These are phyloP conservation scores for Lycocerus yunnanus DNA, from an alignment of 2,888 invertebrate genomes.

Conservation along the genomic window DNA sequence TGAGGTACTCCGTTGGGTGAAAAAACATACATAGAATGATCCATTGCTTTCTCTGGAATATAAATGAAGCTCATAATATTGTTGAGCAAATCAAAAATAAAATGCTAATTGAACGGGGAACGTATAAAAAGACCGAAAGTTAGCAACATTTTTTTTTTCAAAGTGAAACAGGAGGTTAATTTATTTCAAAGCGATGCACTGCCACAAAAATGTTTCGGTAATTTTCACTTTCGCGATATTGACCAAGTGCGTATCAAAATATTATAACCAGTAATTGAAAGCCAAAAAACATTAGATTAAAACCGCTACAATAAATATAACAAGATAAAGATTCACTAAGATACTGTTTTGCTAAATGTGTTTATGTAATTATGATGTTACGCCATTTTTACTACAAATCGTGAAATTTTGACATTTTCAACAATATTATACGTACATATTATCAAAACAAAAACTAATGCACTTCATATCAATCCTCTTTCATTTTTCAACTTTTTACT, in stretches of 20 bases:
- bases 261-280: neutral
- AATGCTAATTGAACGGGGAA: neutral
- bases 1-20: constrained; percentile 77
- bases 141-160: neutral
- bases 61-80: neutral
- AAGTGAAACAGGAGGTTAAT: neutral
- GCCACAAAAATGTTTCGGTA: neutral
- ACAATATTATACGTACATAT: constrained; percentile 41
- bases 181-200: neutral
- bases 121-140: constrained; percentile 5
- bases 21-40: constrained; percentile 75
- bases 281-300: neutral
- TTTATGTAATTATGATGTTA: constrained; percentile 9
- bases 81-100: neutral
- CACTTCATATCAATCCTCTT: constrained; percentile 36
- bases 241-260: neutral
- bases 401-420: constrained; percentile 43
- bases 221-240: neutral
- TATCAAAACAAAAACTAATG: constrained; percentile 47
- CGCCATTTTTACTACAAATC: constrained; percentile 14
- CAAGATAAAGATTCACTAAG: neutral
- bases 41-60: constrained; percentile 59
- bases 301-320: neutral
- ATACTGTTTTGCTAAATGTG: constrained; percentile 5
- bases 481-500: constrained; percentile 37